Evolutionary conservation across 2,113 vertebrate genomes (phyloP), one percentile per base, ranked within the genome.

Genomic region (Meleagris gallopavo): DNA sequence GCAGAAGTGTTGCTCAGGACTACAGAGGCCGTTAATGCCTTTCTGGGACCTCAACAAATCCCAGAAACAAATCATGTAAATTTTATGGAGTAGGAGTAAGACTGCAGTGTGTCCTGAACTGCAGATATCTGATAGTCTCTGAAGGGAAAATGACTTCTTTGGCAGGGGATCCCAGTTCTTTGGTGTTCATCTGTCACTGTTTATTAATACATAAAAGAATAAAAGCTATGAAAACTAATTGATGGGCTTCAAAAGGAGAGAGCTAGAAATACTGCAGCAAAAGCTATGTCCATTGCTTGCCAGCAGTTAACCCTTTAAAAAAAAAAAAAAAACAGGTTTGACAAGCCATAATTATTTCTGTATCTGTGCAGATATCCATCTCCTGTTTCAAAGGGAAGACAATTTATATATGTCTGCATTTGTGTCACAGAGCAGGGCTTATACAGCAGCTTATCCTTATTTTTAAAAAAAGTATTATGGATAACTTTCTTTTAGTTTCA

Each of bases 151-250:
- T 85, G 5, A 91, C 84, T 67, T 65, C 65, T 76, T 94, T 94
- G 89, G 91, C 93, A 95, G 61, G 41, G 73, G 40, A 94, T 72
- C 61, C 52, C 75, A 80, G 54, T 50, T 75, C 70, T 58, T 60
- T 75, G 73, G 74, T 58, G 70, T 45, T 77, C 64, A 52, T 89
- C 65, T 82, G 67, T 78, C 70, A 69, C 41, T 60, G 61, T 86
- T 91, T 66, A 79, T 91, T 76, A 58, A 64, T 6, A n/a, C 34
- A 48, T 41, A 58, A 80, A 79, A 83, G 79, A 90, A 81, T 25
- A 84, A 70, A 75, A 95, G 65, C 86, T 69, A 71, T 38, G 40
- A 81, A 88, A 93, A 88, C 43, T 66, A 92, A 94, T 94, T 88
- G 67, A 89, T 80, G 74, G 87, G 81, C 94, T 85, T 52, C 79